Conservation (phyloP, 2,797 vertebrate genomes). For the Chaenodraco wilsoni region DNA sequence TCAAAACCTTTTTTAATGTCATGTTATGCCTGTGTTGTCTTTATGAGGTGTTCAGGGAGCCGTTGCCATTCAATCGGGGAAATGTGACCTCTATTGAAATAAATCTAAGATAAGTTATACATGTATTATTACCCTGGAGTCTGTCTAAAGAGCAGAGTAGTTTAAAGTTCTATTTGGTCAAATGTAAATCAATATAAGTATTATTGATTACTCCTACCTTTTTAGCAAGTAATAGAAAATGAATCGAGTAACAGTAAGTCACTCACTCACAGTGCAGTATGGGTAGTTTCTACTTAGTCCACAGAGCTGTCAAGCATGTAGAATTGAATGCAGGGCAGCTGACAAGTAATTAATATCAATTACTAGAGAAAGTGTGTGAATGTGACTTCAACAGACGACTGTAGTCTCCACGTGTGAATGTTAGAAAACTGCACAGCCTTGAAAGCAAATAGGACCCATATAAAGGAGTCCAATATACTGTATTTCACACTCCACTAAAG, state of each 20-base stretch:
- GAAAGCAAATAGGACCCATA: constrained; percentile 49
- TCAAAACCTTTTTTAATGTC: constrained; percentile 43
- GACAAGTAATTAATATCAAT: constrained; percentile 86
- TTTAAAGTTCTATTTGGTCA: constrained; percentile 4
- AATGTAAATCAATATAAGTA: constrained; percentile 12
- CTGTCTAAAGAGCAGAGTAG: constrained; percentile 6
- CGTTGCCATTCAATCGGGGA: constrained; percentile 37
- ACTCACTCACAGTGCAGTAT: constrained; percentile 32
- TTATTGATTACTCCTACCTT: constrained; percentile 11
- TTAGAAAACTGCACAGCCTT: constrained; percentile 37
- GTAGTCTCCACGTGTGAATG: constrained; percentile 29
- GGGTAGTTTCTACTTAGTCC: constrained; percentile 60
- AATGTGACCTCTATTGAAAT: constrained; percentile 24
- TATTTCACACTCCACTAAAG: constrained; percentile 76
- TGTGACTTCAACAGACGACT: constrained; percentile 67
- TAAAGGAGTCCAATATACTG: constrained; percentile 63
- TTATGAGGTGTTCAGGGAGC: constrained; percentile 29
- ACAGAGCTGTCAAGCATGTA: constrained; percentile 61
- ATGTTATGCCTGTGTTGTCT: constrained; percentile 27
- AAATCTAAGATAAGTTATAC: constrained; percentile 12
- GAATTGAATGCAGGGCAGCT: constrained; percentile 63
- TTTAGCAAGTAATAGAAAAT: constrained; percentile 26
- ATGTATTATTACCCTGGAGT: constrained; percentile 13
- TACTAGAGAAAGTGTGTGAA: constrained; percentile 76
- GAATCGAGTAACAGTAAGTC: constrained; percentile 28